Evolutionary conservation across 2,113 vertebrate species (phyloP).

Genomic region (Lepus timidus): DNA sequence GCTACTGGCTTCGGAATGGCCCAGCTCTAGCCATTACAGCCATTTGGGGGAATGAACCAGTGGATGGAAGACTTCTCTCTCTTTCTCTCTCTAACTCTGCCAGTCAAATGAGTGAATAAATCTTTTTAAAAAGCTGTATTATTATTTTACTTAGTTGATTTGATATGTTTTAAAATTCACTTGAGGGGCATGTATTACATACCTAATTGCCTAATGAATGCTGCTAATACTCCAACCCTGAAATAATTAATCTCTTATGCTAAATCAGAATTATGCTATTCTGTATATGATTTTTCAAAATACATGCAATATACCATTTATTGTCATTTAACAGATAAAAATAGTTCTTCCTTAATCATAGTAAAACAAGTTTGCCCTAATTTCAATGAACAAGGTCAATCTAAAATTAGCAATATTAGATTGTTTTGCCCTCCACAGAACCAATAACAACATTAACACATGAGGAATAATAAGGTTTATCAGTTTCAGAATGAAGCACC

Average conservation of each 20-base stretch:
- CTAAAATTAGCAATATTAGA: neutral
- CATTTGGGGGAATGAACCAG: too few relatives aligned
- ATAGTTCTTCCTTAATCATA: neutral
- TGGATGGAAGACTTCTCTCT: too few relatives aligned
- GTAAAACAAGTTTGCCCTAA: neutral
- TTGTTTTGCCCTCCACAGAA: neutral
- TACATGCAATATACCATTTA: neutral
- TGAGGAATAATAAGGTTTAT: neutral
- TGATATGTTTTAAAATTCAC: neutral
- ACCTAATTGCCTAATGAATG: neutral
- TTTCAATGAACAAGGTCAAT: neutral
- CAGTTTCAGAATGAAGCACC: neutral
- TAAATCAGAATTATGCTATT: neutral
- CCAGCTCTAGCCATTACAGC: too few relatives aligned
- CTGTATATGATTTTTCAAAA: neutral
- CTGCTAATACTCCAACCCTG: neutral
- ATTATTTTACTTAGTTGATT: slow-evolving; percentile 13
- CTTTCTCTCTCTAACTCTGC: too few relatives aligned
- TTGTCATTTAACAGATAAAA: slow-evolving; percentile 4
- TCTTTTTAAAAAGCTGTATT: neutral
- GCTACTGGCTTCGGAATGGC: too few relatives aligned
- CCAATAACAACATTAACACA: neutral
- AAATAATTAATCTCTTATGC: neutral
- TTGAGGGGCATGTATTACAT: neutral
- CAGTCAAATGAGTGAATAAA: too few relatives aligned